Evolutionary conservation across 2,797 vertebrate genomes (phyloP), one percentile per base, ranked within the genome.

Genomic region (Cuculus canorus): DNA sequence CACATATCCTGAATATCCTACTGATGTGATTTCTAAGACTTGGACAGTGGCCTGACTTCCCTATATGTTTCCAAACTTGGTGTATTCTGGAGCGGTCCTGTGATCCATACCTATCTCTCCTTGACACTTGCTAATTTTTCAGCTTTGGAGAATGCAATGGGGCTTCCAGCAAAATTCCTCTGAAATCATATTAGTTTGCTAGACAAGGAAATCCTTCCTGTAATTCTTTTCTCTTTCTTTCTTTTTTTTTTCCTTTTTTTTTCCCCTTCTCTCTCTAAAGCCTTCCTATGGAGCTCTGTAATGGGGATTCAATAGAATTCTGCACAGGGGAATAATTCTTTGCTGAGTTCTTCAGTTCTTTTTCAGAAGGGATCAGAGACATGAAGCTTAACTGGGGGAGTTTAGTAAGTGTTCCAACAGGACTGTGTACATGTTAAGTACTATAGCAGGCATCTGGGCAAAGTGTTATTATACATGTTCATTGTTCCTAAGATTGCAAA

Each of bases 291-390:
- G 53, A 88, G 41, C 39, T 78, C 41, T 69, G 8, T 21, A 65
- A 50, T 35, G 17, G 10, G 22, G 16, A 79, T 86, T 91, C 70
- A 86, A 27, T 32, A 66, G 57, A 65, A 79, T 86, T 91, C 39
- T 90, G 23, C 63, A 69, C 61, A 53, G 24, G n/a, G 41, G 30
- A 86, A 72, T 95, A 88, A 84, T 82, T 83, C 59, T 93, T 50
- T 76, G 41, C 54, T 90, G 60, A 84, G 77, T 92, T 84, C 66
- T 52, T 84, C 52, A 52, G n/a, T 35, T 65, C 39, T 90, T 90
- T 95, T 83, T 78, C 66, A 86, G 83, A 82, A 85, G 52, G 56
- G 70, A 95, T 93, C 83, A 88, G 73, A 82, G 39, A 66, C 2
- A 10, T 8, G 39, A 64, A 82, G 73, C 43, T 90, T 92, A 80